Percentiles rank a stretch among this genome's conserved stretches.
phyloP scores from a whole-genome alignment of 1,140 invertebrate genomes.

The Stegodyphus dumicola region DNA sequence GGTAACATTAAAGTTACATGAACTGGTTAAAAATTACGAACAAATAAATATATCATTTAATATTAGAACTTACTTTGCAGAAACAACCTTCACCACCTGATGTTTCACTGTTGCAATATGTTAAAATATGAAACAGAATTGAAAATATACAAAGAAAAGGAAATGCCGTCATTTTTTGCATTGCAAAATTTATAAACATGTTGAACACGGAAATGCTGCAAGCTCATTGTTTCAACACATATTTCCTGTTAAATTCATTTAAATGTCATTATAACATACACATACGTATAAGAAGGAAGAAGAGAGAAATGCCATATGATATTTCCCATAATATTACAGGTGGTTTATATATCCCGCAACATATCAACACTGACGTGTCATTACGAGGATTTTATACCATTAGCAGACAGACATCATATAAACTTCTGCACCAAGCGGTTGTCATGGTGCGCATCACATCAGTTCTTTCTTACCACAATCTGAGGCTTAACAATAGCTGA shows the following conservation, averaged over 20 bases:
- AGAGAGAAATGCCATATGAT: slow-evolving; percentile 5
- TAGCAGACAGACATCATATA: background rate
- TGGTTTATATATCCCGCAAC: background rate
- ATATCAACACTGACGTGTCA: slow-evolving; percentile 42
- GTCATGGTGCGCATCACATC: slow-evolving; percentile 24
- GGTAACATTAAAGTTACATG: background rate
- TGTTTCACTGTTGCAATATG: background rate
- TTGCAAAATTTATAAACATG: background rate
- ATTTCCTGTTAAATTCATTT: background rate
- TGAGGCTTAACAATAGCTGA: too few species aligned
- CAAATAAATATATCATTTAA: background rate
- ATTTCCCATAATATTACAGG: background rate
- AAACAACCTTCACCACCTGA: slow-evolving; percentile 6
- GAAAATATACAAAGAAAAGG: background rate
- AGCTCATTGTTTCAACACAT: background rate
- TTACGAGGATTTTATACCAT: background rate
- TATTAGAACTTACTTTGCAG: slow-evolving; percentile 19
- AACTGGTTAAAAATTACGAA: background rate
- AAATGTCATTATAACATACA: background rate
- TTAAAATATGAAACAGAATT: slow-evolving; percentile 18
- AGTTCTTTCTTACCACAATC: background rate
- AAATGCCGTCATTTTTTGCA: background rate
- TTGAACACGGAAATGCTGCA: background rate
- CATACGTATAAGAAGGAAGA: too few species aligned
- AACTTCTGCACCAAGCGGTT: slow-evolving; percentile 3